phyloP scores from a whole-genome alignment of 2,888 invertebrate species.

The Rhogogaster chlorosoma region DNA sequence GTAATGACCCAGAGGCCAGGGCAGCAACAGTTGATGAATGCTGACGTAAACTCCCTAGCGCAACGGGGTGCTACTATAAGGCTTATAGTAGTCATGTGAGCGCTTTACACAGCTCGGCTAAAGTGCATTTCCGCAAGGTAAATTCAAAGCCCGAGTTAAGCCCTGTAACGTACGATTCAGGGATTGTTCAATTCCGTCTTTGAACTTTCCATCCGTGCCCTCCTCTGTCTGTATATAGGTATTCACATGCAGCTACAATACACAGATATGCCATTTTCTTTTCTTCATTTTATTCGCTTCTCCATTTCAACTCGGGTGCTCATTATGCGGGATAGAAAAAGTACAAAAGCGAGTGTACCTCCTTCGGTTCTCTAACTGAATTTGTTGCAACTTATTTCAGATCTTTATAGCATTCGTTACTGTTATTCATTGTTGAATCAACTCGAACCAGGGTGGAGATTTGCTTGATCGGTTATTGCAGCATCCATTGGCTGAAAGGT shows the following conservation, averaged over 20 bases:
- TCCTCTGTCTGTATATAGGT: neutral
- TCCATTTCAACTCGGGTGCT: neutral
- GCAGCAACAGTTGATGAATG: conserved; percentile 19
- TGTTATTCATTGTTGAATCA: neutral
- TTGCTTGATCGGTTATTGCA: conserved; percentile 4
- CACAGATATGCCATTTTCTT: neutral
- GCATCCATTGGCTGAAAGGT: neutral
- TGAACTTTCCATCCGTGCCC: neutral
- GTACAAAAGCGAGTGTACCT: neutral
- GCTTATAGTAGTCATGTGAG: neutral
- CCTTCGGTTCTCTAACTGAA: neutral
- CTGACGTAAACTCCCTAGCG: neutral
- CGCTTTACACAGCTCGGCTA: neutral
- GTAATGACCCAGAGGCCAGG: conserved; percentile 12
- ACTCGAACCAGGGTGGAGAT: neutral
- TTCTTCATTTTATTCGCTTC: neutral
- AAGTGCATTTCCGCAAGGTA: neutral
- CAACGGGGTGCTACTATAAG: neutral
- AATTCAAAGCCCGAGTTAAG: neutral
- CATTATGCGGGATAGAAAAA: neutral
- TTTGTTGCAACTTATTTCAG: neutral
- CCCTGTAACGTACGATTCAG: neutral
- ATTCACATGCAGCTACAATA: neutral
- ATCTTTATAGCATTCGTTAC: neutral
- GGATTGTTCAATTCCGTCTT: neutral